phyloP scores from a whole-genome alignment of 2,888 invertebrate genomes.

The Nomada fucata region DNA sequence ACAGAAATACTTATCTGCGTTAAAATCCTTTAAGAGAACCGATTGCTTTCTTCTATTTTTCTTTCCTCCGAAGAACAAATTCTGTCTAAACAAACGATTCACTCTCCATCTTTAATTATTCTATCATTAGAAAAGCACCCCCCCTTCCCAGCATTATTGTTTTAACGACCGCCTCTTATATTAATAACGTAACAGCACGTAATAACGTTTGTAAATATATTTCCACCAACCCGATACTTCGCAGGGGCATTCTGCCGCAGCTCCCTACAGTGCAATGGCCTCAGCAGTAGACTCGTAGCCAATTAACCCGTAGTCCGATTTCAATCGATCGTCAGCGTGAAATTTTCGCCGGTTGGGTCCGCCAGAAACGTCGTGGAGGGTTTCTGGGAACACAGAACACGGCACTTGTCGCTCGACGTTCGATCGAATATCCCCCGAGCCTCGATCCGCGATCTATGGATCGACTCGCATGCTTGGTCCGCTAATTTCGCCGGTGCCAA shows the following conservation, averaged over 20 bases:
- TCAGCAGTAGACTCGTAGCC: slow-evolving; percentile 40
- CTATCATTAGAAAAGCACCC: background rate
- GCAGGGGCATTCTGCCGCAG: slow-evolving; percentile 43
- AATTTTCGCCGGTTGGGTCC: background rate
- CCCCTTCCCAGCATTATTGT: background rate
- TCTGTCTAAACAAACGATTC: background rate
- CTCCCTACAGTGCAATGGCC: slow-evolving; percentile 52
- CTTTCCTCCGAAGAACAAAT: background rate
- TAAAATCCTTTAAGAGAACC: background rate
- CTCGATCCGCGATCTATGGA: slow-evolving; percentile 28
- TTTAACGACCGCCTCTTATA: background rate
- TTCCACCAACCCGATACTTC: background rate
- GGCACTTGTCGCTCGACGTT: background rate
- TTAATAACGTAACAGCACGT: slow-evolving; percentile 13
- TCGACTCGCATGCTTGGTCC: slow-evolving; percentile 41
- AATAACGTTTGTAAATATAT: slow-evolving; percentile 22
- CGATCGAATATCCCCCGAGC: slow-evolving; percentile 28
- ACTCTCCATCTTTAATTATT: background rate
- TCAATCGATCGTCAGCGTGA: slow-evolving; percentile 31
- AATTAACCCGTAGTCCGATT: slow-evolving; percentile 35
- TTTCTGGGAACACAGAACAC: background rate
- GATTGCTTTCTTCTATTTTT: background rate
- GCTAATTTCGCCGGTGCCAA: slow-evolving; percentile 37
- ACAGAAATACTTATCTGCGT: background rate
- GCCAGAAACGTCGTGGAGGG: background rate